Evolutionary conservation across 2,888 invertebrate species (phyloP), one percentile per base, ranked within the genome.

Genomic region (Zaprionus lineosus): DNA sequence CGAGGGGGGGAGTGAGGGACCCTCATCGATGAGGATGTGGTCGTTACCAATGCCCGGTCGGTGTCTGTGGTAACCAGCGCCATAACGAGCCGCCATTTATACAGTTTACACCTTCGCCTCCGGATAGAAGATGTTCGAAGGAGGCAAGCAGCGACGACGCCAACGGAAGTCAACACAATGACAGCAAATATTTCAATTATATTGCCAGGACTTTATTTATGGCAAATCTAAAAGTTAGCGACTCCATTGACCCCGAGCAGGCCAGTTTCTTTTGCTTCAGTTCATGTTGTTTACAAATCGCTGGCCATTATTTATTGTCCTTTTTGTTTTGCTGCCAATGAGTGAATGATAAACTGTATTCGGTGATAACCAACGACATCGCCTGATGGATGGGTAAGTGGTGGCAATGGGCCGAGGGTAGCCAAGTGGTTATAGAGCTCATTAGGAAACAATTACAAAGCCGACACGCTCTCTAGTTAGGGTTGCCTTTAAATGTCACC

Each of bases 181-280:
- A 83, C 79, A 83, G 84, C 81, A 83, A 83, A 81, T 81, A 85
- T 81, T 85, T 81, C 81, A 85, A 84, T 81, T 81, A 81, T 84
- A 50, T 64, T 65, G 52, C 48, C 43, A 12, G 57, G 29, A 33
- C 46, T 40, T 81, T 81, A 84, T 81, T 84, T 77, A 84, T 81
- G 82, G 50, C 51, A 39, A 53, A 40, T 47, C 37, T 26, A 39
- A 26, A 44, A 43, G 43, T 21, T 29, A 26, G 24, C n/a, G 15
- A 6, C 9, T 44, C 11, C 14, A 21, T 3, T 36, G 26, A 31
- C 26, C 33, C 47, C 29, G 4, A 51, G 55, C 14, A 28, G 53
- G 47, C 48, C 61, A 55, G 37, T 46, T 39, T 14, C 34, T 15
- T 14, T 41, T 44, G 55, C 43, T 40, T 69, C 81, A 69, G 53